Conservation (phyloP, 2,888 invertebrate genomes). For the Tachystola acroxantha region DNA sequence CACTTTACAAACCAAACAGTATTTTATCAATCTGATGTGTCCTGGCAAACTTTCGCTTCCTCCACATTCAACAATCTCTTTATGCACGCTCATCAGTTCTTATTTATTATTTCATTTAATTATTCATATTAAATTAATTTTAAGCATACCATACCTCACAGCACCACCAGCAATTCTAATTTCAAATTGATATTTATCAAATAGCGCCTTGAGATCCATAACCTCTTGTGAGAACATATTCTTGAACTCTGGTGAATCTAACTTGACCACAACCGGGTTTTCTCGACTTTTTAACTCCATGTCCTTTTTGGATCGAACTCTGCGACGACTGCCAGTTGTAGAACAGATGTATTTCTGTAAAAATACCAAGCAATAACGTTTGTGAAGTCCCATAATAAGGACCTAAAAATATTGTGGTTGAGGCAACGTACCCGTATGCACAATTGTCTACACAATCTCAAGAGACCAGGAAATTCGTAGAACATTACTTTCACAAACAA, state of each 20-base stretch:
- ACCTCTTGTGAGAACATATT: conserved; percentile 91
- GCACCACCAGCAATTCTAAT: conserved; percentile 98
- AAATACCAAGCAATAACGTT: no score
- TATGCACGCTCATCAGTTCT: no score
- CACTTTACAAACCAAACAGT: no score
- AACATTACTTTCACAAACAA: conserved; percentile 23
- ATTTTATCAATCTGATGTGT: no score
- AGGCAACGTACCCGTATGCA: conserved; percentile 16
- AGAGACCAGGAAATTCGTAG: conserved; percentile 16
- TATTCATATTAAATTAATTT: no score
- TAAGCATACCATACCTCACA: conserved; percentile 80
- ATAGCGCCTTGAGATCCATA: conserved; percentile 82
- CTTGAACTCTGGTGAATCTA: conserved; percentile 86
- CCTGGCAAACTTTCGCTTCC: no score
- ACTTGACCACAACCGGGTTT: conserved; percentile 83
- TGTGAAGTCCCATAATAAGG: no score
- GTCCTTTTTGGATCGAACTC: conserved; percentile 43
- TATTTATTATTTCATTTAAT: no score
- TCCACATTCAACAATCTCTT: no score
- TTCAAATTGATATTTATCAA: conserved; percentile 89
- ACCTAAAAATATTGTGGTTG: no score
- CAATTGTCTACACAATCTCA: conserved; percentile 19
- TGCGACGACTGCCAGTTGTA: conserved; percentile 22
- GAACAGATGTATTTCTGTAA: conserved; percentile 25
- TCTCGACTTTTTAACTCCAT: conserved; percentile 59